Percentiles rank a stretch among this genome's conserved stretches.
Evolutionary conservation across 2,797 vertebrate genomes (phyloP).

Genomic region (Meda fulgida): DNA sequence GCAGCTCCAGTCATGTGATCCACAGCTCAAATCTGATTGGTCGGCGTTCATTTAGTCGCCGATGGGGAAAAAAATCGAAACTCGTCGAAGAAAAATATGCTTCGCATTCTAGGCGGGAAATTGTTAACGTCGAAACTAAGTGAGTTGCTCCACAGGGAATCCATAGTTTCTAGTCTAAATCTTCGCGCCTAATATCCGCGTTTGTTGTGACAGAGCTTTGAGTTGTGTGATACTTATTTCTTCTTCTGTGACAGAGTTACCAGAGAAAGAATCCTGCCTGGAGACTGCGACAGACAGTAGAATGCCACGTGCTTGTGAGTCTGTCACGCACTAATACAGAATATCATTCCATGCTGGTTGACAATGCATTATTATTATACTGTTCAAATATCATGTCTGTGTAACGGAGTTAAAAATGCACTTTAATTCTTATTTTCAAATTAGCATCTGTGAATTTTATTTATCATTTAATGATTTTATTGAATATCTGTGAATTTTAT

Average conservation of each 20-base stretch:
- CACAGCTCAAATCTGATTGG: neutral
- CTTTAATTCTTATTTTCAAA: no score
- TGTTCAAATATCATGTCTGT: neutral
- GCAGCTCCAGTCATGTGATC: neutral
- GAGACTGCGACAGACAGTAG: slow-evolving; percentile 87
- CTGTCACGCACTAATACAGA: slow-evolving; percentile 29
- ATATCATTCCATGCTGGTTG: neutral
- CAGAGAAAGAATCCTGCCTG: slow-evolving; percentile 97
- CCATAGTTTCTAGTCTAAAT: neutral
- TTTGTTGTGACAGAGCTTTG: slow-evolving; percentile 76
- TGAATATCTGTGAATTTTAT: no score
- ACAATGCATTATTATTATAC: slow-evolving; percentile 20
- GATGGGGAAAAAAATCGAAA: neutral
- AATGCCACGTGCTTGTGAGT: slow-evolving; percentile 86
- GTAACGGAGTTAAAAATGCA: no score
- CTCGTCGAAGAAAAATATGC: neutral
- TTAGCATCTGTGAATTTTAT: no score
- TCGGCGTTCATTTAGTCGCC: neutral
- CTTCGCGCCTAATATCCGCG: neutral
- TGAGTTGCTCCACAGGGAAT: neutral
- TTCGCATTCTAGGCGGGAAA: neutral
- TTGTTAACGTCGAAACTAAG: no score
- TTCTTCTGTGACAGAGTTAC: slow-evolving; percentile 95
- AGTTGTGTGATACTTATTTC: slow-evolving; percentile 94
- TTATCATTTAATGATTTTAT: no score